Evolutionary conservation across 1,140 invertebrate genomes (phyloP).

Genomic region (Magallana angulata): DNA sequence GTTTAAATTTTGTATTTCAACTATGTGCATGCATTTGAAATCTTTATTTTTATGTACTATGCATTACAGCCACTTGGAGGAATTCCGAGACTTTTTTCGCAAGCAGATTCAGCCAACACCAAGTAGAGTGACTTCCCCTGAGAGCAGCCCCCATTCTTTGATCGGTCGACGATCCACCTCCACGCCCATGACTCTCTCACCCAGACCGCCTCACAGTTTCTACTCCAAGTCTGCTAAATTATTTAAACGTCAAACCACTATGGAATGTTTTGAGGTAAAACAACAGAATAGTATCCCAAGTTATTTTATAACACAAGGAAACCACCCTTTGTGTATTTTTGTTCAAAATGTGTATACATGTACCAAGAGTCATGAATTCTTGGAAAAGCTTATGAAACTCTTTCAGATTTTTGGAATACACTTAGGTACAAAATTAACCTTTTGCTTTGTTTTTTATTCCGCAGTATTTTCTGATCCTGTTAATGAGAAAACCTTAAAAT

Average conservation of each 20-base stretch:
- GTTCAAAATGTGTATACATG: background rate
- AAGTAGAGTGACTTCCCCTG: constrained; percentile 56
- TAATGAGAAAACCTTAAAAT: no score
- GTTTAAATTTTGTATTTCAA: background rate
- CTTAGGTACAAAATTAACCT: no score
- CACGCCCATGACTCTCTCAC: background rate
- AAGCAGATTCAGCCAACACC: constrained; percentile 60
- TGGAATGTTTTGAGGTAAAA: constrained; percentile 72
- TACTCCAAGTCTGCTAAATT: constrained; percentile 23
- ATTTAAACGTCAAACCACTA: constrained; percentile 66
- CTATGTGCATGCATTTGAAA: background rate
- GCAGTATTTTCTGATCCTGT: no score
- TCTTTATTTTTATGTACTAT: background rate
- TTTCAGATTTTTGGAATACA: no score
- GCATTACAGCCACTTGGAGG: constrained; percentile 69
- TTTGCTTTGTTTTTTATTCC: no score
- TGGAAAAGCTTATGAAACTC: no score
- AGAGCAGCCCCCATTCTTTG: constrained; percentile 51
- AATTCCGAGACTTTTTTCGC: constrained; percentile 68
- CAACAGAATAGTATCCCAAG: background rate
- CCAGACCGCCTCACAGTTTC: background rate
- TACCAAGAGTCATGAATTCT: no score
- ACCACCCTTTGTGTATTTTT: background rate
- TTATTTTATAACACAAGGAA: background rate
- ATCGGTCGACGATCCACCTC: background rate